Evolutionary conservation across 2,797 vertebrate species (phyloP).

Genomic region (Anableps anableps): DNA sequence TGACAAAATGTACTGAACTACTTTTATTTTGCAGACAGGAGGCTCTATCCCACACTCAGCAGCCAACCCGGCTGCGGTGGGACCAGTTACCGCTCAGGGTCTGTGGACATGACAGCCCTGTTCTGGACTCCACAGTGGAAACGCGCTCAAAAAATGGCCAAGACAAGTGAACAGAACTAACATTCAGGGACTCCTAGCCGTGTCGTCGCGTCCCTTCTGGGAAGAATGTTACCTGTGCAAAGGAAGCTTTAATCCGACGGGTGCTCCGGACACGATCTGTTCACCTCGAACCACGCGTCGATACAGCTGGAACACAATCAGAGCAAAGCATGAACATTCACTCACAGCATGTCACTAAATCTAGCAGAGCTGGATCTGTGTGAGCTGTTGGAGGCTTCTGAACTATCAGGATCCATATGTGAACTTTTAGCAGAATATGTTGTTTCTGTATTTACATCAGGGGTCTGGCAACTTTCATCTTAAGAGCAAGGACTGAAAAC

Average conservation of each 20-base stretch:
- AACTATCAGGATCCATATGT: neutral
- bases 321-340: neutral
- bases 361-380: neutral
- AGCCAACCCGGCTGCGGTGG: neutral
- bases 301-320: constrained; percentile 84
- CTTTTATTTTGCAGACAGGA: neutral
- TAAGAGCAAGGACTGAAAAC: neutral
- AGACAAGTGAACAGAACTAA: neutral
- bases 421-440: neutral
- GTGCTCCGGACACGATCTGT: constrained; percentile 95
- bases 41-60: neutral
- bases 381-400: neutral
- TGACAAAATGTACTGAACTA: neutral
- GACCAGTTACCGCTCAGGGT: neutral
- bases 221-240: constrained; percentile 78
- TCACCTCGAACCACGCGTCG: constrained; percentile 97
- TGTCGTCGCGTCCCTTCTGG: neutral
- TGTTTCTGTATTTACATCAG: neutral
- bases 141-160: neutral
- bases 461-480: neutral
- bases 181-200: neutral
- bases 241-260: constrained; percentile 89
- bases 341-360: neutral
- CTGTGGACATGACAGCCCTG: neutral
- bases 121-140: neutral